A percentile compares a stretch with the other conserved stretches of the same genome.
These are phyloP conservation scores for Flabesymbios commensalis DNA, from an alignment of 2,888 invertebrate genomes.

Conservation along the genomic window DNA sequence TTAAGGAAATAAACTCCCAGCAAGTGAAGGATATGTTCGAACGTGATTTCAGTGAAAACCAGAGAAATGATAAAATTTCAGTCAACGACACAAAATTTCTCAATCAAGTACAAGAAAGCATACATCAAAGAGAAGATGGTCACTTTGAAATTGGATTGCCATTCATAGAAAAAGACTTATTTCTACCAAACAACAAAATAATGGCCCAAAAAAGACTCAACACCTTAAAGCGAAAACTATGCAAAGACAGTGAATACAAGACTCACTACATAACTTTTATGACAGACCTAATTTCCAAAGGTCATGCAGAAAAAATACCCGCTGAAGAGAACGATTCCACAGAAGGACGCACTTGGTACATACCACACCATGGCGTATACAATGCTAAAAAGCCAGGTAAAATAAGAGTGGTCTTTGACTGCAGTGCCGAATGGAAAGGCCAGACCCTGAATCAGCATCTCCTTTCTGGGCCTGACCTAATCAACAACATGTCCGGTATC, in stretches of 20 bases:
- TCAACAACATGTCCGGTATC: not conserved
- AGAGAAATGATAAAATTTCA: not conserved
- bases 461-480: constrained; percentile 7
- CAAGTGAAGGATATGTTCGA: not conserved
- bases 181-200: constrained; percentile 13
- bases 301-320: not conserved
- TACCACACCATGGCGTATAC: constrained; percentile 10
- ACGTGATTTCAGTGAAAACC: not conserved
- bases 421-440: not conserved
- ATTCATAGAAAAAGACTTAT: not conserved
- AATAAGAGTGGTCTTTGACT: constrained; percentile 3
- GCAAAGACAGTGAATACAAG: not conserved
- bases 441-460: not conserved
- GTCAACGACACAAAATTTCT: not conserved
- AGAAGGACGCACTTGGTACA: not conserved
- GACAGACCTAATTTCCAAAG: not conserved
- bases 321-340: not conserved
- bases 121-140: not conserved
- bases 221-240: constrained; percentile 5
- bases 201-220: constrained; percentile 1
- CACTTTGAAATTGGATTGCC: constrained; percentile 16
- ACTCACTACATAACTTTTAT: constrained; percentile 14
- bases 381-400: not conserved
- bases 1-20: not conserved
- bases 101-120: not conserved